Conservation (phyloP, 2,888 invertebrate genomes). For the Parnassius glacialis region DNA sequence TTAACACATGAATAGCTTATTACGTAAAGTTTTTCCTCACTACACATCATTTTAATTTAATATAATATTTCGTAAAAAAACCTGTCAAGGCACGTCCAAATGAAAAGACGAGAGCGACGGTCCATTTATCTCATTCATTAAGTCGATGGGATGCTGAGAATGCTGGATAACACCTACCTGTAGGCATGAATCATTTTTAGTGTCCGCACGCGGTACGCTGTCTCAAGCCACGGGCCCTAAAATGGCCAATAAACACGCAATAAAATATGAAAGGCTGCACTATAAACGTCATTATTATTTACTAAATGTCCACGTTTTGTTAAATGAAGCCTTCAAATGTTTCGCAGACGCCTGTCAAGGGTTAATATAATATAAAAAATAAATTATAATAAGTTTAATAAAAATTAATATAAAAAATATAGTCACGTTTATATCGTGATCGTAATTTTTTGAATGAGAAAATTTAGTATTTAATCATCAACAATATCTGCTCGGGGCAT, state of each 20-base stretch:
- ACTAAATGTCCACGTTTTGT: constrained; percentile 73
- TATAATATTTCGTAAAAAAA: neutral
- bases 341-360: constrained; percentile 47
- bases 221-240: constrained; percentile 56
- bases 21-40: no score
- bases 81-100: constrained; percentile 5
- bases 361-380: no score
- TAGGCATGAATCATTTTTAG: constrained; percentile 71
- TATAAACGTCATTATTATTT: constrained; percentile 74
- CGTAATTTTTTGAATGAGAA: no score
- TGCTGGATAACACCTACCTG: constrained; percentile 48
- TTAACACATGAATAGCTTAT: no score
- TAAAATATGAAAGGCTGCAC: constrained; percentile 74
- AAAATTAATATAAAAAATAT: no score
- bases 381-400: no score
- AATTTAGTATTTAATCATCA: no score
- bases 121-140: constrained; percentile 59
- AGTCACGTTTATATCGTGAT: constrained; percentile 2
- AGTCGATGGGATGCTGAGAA: constrained; percentile 58
- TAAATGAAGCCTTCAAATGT: constrained; percentile 73
- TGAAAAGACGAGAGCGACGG: constrained; percentile 33
- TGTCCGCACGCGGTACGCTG: constrained; percentile 54
- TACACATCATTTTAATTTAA: neutral
- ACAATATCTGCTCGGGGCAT: no score
- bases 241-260: constrained; percentile 78